Percentiles rank a stretch among this genome's conserved stretches.
Conservation (phyloP, 2,113 vertebrate genomes). For the Nerophis ophidion region DNA sequence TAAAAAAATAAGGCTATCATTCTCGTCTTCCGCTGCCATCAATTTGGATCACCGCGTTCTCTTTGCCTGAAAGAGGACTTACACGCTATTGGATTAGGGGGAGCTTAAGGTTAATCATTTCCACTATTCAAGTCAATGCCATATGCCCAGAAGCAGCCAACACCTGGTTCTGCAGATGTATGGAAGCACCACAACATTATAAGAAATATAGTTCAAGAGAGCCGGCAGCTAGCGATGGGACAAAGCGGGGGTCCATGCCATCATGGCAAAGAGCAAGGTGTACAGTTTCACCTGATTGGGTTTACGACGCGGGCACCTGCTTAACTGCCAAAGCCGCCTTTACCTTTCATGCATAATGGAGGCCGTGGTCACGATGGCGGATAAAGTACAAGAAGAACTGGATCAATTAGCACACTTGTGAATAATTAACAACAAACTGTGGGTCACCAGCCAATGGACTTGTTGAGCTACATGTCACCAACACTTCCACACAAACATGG, state of each 20-base stretch:
- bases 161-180: conserved; percentile 8
- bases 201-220: no score
- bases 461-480: neutral
- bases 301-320: neutral
- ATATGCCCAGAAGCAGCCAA: conserved; percentile 47
- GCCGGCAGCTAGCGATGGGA: neutral
- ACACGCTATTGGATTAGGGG: conserved; percentile 57
- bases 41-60: conserved; percentile 10
- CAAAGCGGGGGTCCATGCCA: conserved; percentile 5
- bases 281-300: conserved; percentile 16
- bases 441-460: neutral
- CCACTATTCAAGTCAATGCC: conserved; percentile 35
- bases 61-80: conserved; percentile 35
- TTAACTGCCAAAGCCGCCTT: conserved; percentile 12
- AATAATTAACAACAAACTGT: conserved; percentile 28
- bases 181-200: no score
- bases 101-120: conserved; percentile 63
- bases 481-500: neutral
- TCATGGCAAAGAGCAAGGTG: conserved; percentile 22
- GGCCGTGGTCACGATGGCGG: conserved; percentile 17
- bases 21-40: conserved; percentile 2
- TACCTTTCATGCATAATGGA: conserved; percentile 57
- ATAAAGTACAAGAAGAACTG: conserved; percentile 3
- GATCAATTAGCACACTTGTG: conserved; percentile 44
- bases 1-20: no score